phyloP scores from a whole-genome alignment of 2,888 invertebrate genomes.

The Maniola hyperantus region DNA sequence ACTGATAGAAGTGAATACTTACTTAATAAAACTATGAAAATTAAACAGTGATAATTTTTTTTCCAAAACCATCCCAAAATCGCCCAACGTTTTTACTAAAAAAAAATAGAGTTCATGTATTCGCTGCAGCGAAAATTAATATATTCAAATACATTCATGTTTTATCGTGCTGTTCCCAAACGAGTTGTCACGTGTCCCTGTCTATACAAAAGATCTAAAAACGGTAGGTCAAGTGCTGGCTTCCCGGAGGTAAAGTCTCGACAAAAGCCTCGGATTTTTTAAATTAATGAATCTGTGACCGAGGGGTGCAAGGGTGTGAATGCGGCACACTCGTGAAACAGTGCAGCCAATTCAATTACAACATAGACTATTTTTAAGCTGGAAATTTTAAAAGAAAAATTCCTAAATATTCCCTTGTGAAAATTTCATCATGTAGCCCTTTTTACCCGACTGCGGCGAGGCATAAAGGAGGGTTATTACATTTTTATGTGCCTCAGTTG shows the following conservation, averaged over 20 bases:
- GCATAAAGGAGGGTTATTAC: too few species aligned
- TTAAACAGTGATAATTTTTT: too few species aligned
- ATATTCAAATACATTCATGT: conserved; percentile 50
- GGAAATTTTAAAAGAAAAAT: not conserved
- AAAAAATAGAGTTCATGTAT: too few species aligned
- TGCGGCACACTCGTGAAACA: conserved; percentile 19
- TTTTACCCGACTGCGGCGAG: too few species aligned
- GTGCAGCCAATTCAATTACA: conserved; percentile 32
- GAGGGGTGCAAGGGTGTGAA: conserved; percentile 54
- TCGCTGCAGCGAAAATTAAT: too few species aligned
- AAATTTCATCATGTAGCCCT: not conserved
- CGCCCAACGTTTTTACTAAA: too few species aligned
- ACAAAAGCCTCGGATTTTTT: conserved; percentile 65
- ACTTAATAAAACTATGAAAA: too few species aligned
- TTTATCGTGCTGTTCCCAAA: conserved; percentile 45
- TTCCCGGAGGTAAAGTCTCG: conserved; percentile 73
- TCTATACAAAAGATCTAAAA: conserved; percentile 76
- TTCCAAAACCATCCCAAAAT: too few species aligned
- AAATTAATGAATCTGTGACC: conserved; percentile 62
- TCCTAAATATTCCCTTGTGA: not conserved
- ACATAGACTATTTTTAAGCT: conserved; percentile 14
- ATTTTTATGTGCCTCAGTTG: too few species aligned
- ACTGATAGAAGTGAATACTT: too few species aligned
- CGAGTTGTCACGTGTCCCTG: conserved; percentile 74
- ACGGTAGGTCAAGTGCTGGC: conserved; percentile 78